Conservation (phyloP, 2,113 vertebrate genomes). For the Castor canadensis region DNA sequence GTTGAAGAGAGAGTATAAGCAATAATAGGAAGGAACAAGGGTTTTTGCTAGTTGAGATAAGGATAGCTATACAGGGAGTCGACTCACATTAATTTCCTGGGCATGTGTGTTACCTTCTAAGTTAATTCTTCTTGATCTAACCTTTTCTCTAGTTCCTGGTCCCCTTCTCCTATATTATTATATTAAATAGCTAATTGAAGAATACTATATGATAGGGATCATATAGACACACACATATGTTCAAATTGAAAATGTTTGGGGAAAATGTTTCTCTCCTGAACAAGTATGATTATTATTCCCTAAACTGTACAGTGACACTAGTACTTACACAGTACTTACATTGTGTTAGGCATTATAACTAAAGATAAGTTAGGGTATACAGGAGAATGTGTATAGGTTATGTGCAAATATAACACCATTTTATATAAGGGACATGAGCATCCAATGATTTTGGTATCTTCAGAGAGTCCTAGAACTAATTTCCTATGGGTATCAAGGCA, state of each 20-base stretch:
- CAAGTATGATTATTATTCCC: not conserved
- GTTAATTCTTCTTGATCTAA: too few relatives aligned
- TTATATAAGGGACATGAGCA: not conserved
- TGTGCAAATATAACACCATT: not conserved
- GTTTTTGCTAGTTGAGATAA: too few relatives aligned
- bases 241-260: not conserved
- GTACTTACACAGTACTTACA: not conserved
- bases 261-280: not conserved
- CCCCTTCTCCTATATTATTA: too few relatives aligned
- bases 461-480: not conserved
- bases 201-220: not conserved
- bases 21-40: too few relatives aligned
- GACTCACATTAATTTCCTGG: too few relatives aligned
- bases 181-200: conserved; percentile 29
- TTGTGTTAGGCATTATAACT: not conserved
- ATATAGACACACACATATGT: not conserved
- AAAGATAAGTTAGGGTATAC: not conserved
- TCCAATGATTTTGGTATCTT: not conserved
- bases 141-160: too few relatives aligned
- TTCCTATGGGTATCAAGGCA: not conserved
- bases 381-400: not conserved
- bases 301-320: not conserved
- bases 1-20: too few relatives aligned
- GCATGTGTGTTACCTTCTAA: too few relatives aligned
- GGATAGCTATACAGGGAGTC: too few relatives aligned